Conservation (phyloP, 2,113 vertebrate species). For the Hucho hucho region DNA sequence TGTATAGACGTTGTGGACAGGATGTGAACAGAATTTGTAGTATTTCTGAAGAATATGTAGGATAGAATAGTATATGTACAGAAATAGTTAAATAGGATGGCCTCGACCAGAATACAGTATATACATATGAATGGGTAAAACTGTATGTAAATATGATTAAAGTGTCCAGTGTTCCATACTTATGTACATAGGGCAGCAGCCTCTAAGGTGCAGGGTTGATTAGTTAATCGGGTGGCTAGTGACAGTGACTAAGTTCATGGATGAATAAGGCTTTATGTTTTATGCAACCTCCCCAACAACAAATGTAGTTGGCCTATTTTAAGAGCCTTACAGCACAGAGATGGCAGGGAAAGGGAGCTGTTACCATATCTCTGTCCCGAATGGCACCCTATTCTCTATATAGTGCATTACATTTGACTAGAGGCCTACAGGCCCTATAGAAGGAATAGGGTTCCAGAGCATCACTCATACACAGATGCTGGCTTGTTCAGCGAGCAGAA, state of each 20-base stretch:
- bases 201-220: constrained; percentile 23
- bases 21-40: too few species aligned
- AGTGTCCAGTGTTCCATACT: too few species aligned
- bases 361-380: not conserved
- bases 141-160: too few species aligned
- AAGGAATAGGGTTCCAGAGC: constrained; percentile 7
- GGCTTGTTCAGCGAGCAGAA: constrained; percentile 29
- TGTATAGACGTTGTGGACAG: too few species aligned
- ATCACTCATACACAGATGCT: not conserved
- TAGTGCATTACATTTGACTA: not conserved
- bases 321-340: constrained; percentile 6
- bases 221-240: constrained; percentile 1
- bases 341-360: constrained; percentile 3
- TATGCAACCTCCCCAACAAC: constrained; percentile 31
- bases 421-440: too few species aligned
- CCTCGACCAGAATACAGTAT: too few species aligned
- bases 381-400: constrained; percentile 22
- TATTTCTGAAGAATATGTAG: too few species aligned
- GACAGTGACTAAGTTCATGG: constrained; percentile 15
- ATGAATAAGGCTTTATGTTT: constrained; percentile 49
- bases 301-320: constrained; percentile 31
- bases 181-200: too few species aligned
- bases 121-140: too few species aligned
- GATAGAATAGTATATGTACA: too few species aligned
- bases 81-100: too few species aligned